phyloP scores from a whole-genome alignment of 2,113 vertebrate species.

The Nycticebus coucang region DNA sequence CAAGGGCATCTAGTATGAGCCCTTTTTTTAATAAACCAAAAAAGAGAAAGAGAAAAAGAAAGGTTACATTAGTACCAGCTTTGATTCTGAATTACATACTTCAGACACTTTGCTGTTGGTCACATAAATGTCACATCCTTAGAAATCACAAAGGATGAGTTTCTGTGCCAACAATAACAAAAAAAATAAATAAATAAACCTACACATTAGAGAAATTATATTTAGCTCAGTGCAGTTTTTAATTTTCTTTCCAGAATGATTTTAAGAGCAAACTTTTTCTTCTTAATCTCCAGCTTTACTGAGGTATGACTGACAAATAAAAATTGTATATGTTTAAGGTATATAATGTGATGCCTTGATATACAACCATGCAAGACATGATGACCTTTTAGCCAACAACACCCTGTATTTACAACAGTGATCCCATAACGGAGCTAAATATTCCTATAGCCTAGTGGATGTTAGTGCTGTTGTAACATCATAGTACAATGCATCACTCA shows the following conservation, averaged over 20 bases:
- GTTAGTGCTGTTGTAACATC: no score
- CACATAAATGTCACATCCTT: not conserved
- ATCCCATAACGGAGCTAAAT: not conserved
- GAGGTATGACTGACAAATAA: not conserved
- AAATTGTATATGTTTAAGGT: not conserved
- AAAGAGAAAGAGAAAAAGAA: not conserved
- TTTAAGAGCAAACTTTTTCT: constrained; percentile 6
- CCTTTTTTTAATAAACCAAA: not conserved
- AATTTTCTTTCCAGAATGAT: not conserved
- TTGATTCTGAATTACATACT: not conserved
- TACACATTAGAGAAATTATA: not conserved
- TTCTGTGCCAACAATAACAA: not conserved
- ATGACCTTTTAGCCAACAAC: not conserved
- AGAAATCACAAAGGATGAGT: constrained; percentile 32
- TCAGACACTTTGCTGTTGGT: not conserved
- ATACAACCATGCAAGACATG: not conserved
- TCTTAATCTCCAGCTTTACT: not conserved
- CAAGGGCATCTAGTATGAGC: not conserved
- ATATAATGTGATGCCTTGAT: not conserved
- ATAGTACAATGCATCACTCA: not conserved
- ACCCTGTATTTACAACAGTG: not conserved
- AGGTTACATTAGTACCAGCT: not conserved
- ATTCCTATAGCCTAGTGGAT: not conserved
- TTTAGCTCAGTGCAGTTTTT: not conserved
- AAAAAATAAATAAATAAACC: not conserved